phyloP scores from a whole-genome alignment of 2,797 vertebrate genomes.

The Enteromius paludinosus region DNA sequence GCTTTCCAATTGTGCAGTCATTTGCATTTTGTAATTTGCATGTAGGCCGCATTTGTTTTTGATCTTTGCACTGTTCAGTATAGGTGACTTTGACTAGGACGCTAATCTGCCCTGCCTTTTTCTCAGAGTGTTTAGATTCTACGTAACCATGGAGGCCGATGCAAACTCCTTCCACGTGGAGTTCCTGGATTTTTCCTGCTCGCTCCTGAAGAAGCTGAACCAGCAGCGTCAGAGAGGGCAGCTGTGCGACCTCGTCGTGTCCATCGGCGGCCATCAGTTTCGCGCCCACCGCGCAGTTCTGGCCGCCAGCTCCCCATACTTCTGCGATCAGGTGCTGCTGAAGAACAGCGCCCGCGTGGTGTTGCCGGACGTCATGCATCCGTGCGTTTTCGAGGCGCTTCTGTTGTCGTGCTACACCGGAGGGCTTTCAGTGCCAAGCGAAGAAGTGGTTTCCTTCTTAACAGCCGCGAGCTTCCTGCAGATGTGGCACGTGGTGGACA shows the following conservation, averaged over 20 bases:
- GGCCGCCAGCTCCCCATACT: constrained; percentile 88
- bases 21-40: neutral
- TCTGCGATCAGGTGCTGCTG: constrained; percentile 88
- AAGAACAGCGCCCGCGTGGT: constrained; percentile 87
- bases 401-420: constrained; percentile 86
- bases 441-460: constrained; percentile 86
- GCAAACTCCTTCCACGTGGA: constrained; percentile 85
- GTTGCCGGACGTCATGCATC: constrained; percentile 88
- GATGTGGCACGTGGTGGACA: constrained; percentile 91
- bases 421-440: constrained; percentile 80
- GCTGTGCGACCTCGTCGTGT: constrained; percentile 86
- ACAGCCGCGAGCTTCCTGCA: constrained; percentile 89
- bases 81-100: neutral
- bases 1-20: neutral
- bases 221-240: constrained; percentile 88
- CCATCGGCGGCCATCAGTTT: constrained; percentile 86
- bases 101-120: constrained; percentile 26
- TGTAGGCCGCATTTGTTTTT: neutral
- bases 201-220: constrained; percentile 86
- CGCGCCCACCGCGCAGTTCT: constrained; percentile 87
- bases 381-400: constrained; percentile 86
- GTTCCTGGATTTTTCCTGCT: constrained; percentile 88
- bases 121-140: constrained; percentile 72
- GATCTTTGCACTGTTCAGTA: neutral
- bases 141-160: constrained; percentile 84